phyloP scores from a whole-genome alignment of 1,140 invertebrate genomes.

The Spodoptera frugiperda region DNA sequence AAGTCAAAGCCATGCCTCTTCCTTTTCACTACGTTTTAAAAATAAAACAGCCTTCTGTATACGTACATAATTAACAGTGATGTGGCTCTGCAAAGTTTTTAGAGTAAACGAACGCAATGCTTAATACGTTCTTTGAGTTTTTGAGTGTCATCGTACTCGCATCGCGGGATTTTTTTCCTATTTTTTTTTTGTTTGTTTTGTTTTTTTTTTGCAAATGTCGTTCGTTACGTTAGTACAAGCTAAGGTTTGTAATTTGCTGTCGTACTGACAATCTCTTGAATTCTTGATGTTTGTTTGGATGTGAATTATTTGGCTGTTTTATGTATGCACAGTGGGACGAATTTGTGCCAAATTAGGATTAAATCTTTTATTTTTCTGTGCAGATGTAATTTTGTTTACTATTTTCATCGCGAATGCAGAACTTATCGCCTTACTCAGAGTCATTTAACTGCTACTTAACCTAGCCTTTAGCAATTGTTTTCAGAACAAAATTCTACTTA shows the following conservation, averaged over 20 bases:
- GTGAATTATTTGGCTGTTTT: not conserved
- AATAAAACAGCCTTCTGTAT: constrained; percentile 65
- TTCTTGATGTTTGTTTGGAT: constrained; percentile 6
- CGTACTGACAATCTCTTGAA: not conserved
- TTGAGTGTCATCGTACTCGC: constrained; percentile 75
- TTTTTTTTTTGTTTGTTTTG: constrained; percentile 27
- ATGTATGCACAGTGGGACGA: not conserved
- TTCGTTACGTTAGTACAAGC: constrained; percentile 19
- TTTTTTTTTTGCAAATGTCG: constrained; percentile 58
- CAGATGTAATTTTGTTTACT: too few species aligned
- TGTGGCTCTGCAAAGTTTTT: constrained; percentile 64
- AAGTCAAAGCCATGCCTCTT: constrained; percentile 76
- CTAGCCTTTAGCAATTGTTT: too few species aligned
- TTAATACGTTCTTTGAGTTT: constrained; percentile 74
- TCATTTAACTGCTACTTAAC: too few species aligned
- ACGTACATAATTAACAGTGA: constrained; percentile 80
- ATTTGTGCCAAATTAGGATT: not conserved
- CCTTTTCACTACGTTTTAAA: constrained; percentile 79
- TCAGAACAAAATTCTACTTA: too few species aligned
- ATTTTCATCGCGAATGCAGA: too few species aligned
- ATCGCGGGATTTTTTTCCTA: constrained; percentile 61
- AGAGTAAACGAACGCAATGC: constrained; percentile 59
- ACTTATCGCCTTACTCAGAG: too few species aligned
- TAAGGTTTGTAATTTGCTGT: constrained; percentile 34
- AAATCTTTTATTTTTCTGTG: not conserved